Conservation (phyloP, 2,113 vertebrate genomes). For the Mustela nigripes region DNA sequence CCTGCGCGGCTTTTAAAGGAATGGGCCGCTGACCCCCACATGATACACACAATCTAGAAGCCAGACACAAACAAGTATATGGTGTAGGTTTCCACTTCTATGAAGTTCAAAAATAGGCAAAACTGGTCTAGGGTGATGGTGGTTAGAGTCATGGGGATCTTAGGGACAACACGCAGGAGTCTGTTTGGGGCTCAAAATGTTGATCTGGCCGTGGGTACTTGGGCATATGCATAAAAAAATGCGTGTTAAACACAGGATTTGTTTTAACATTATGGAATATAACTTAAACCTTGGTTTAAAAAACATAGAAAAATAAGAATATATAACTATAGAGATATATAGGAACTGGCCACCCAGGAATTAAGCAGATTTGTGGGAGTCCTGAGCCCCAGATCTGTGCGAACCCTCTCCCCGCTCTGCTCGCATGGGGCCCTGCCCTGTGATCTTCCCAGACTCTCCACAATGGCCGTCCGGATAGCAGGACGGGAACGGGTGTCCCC, state of each 20-base stretch:
- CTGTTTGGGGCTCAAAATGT: background rate
- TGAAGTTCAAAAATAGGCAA: background rate
- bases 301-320: background rate
- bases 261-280: background rate
- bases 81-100: background rate
- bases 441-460: background rate
- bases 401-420: background rate
- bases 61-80: background rate
- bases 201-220: background rate
- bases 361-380: background rate
- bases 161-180: background rate
- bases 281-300: background rate
- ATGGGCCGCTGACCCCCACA: rapidly evolving
- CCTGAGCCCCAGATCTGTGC: background rate
- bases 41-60: background rate
- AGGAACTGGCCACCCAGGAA: background rate
- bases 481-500: background rate
- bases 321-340: background rate
- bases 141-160: background rate
- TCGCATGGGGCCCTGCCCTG: background rate
- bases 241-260: background rate
- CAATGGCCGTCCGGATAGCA: background rate
- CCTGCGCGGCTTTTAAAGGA: background rate
- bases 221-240: background rate
- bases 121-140: background rate